These are phyloP conservation scores for Drosophila anomalata DNA, from an alignment of 2,888 invertebrate genomes.

Conservation along the genomic window DNA sequence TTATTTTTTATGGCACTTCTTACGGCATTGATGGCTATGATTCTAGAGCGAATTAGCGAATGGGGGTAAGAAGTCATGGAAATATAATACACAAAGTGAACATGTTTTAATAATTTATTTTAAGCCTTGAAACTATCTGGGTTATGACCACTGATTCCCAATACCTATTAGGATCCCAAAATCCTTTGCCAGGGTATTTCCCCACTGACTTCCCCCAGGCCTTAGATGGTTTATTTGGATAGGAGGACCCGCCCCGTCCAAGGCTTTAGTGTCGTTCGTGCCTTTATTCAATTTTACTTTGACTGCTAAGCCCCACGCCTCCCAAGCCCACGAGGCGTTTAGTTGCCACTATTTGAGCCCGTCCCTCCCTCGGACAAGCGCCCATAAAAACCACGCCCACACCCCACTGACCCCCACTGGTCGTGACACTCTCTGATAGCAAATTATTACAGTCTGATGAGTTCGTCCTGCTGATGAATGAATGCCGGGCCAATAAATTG, in stretches of 20 bases:
- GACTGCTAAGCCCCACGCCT: conserved; percentile 56
- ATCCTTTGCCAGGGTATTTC: conserved; percentile 12
- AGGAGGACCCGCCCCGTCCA: conserved; percentile 18
- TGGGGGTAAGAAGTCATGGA: background rate
- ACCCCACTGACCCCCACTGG: conserved; percentile 16
- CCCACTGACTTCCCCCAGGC: conserved; percentile 17
- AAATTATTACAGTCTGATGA: conserved; percentile 80
- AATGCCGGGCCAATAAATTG: conserved; percentile 69
- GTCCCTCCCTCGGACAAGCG: background rate
- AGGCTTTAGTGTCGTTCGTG: conserved; percentile 47
- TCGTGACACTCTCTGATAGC: conserved; percentile 73
- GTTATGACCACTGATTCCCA: background rate
- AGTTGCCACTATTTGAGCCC: conserved; percentile 35
- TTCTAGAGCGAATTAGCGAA: background rate
- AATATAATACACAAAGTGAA: too few relatives aligned
- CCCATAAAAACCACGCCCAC: background rate
- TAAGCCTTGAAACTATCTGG: background rate
- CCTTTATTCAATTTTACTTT: conserved; percentile 73
- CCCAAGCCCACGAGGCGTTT: conserved; percentile 20
- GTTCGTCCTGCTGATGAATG: conserved; percentile 71
- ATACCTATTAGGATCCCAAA: conserved; percentile 2
- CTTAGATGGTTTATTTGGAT: conserved; percentile 36
- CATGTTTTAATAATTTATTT: background rate
- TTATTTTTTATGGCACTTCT: conserved; percentile 2
- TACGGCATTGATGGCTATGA: background rate